A percentile compares a stretch with the other conserved stretches of the same genome.
phyloP scores from a whole-genome alignment of 37 sponge, comb jelly and placozoan species.

The Ianthella basta region DNA sequence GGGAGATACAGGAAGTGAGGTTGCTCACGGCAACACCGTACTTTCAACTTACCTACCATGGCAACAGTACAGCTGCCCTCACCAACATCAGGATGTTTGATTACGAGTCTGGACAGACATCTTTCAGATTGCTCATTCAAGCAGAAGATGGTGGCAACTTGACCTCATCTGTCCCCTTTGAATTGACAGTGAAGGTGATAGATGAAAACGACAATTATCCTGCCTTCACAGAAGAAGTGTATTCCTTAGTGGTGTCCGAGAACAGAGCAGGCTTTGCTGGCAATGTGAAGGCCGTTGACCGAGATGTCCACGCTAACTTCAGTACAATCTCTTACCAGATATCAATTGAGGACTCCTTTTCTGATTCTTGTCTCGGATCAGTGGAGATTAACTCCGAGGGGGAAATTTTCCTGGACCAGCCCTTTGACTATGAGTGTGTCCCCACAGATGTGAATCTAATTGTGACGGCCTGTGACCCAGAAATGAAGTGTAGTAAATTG shows the following conservation, averaged over 20 bases:
- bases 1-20: background rate
- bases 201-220: slow-evolving; percentile 54
- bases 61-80: slow-evolving; percentile 33
- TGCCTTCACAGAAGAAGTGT: background rate
- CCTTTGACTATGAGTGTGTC: slow-evolving; percentile 52
- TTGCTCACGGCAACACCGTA: slow-evolving; percentile 2
- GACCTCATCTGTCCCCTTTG: background rate
- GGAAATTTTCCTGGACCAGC: slow-evolving; percentile 16
- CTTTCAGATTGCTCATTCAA: background rate
- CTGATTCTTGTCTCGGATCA: background rate
- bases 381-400: background rate
- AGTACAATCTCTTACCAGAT: slow-evolving; percentile 20
- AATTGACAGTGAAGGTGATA: background rate
- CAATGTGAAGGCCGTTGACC: slow-evolving; percentile 45
- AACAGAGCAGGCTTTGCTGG: background rate
- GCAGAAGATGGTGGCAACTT: slow-evolving; percentile 41
- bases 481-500: slow-evolving; percentile 13
- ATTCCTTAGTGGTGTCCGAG: background rate
- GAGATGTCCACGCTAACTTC: slow-evolving; percentile 39
- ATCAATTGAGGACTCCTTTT: background rate
- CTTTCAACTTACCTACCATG: slow-evolving; percentile 7
- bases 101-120: slow-evolving; percentile 19
- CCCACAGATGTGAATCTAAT: slow-evolving; percentile 8
- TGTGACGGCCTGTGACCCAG: slow-evolving; percentile 52
- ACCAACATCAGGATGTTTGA: slow-evolving; percentile 59